Evolutionary conservation across 2,113 vertebrate species (phyloP).

Genomic region (Sapajus apella): DNA sequence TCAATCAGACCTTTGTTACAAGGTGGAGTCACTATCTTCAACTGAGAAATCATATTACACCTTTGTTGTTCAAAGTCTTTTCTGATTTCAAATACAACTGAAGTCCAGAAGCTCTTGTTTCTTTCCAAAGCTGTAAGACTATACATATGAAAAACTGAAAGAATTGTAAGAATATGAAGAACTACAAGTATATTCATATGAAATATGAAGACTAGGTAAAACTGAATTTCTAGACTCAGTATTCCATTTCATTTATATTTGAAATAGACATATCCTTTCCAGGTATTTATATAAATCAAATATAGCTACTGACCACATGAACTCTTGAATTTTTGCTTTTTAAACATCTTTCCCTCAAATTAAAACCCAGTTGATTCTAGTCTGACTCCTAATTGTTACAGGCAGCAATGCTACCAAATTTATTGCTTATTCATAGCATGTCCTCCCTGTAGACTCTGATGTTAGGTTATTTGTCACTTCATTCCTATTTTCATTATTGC

Average conservation of each 20-base stretch:
- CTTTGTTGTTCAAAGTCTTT: neutral
- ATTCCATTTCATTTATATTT: neutral
- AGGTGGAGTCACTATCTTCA: neutral
- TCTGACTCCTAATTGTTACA: neutral
- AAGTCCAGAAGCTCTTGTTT: neutral
- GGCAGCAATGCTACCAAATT: neutral
- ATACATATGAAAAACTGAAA: too few relatives aligned
- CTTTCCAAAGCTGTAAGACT: neutral
- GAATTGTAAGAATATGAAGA: too few relatives aligned
- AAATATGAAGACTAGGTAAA: too few relatives aligned
- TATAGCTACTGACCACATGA: neutral
- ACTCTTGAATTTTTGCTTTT: neutral
- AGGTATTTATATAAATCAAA: neutral
- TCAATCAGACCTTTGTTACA: neutral
- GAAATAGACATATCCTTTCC: neutral
- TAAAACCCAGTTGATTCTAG: neutral
- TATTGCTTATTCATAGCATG: neutral
- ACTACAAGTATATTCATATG: too few relatives aligned
- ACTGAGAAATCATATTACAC: neutral
- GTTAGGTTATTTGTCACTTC: neutral
- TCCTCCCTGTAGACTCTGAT: neutral
- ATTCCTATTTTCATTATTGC: neutral
- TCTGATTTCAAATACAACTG: neutral
- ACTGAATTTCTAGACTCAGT: neutral
- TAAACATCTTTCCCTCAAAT: neutral